Base-by-base conservation (phyloP, 2,797 vertebrate species). In the Leptoclinus maculatus region DNA sequence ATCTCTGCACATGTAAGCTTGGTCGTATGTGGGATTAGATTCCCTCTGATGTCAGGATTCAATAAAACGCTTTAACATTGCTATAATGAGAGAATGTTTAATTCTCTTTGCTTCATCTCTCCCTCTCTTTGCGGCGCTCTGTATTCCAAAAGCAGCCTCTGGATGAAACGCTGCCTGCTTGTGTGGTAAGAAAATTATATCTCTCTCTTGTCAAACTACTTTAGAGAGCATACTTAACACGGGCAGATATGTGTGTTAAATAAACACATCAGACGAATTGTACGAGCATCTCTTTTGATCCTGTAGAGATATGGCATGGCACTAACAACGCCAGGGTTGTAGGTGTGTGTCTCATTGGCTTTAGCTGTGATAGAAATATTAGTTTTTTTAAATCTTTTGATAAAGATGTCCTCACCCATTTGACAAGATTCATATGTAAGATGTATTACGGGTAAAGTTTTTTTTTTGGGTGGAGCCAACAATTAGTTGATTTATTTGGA, bases 41-140 rank as follows among this genome's bases (percentile, higher is more conserved):
- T 83, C 66, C 29, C 79, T 86, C 76, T 83, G 86, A 87, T 86
- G 85, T 86, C 78, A 77, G 87, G 79, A 88, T 91, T 89, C 74
- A 90, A 88, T 91, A 85, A 88, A 86, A 84, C 68, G 65, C 82
- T 88, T 87, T 88, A 89, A 79, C 82, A 80, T 86, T 88, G 66
- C 84, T 72, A 70, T 91, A 86, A 91, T 84, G 72, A 92, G 74
- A 66, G 62, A 39, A 76, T 83, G 74, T 90, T 90, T 87, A 86
- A 90, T 87, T 88, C 76, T 86, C 79, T 74, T 83, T 78, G 54
- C 73, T 41, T 25, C 66, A 80, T 73, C 41, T 74, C 56, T 27
- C 41, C 51, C 76, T 79, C 60, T 77, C 36, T 74, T 19, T 66
- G 36, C 19, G 0, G 29, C 27, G 1, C 78, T 73, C 71, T 77